Evolutionary conservation across 2,113 vertebrate genomes (phyloP).

Genomic region (Gopherus evgoodei): DNA sequence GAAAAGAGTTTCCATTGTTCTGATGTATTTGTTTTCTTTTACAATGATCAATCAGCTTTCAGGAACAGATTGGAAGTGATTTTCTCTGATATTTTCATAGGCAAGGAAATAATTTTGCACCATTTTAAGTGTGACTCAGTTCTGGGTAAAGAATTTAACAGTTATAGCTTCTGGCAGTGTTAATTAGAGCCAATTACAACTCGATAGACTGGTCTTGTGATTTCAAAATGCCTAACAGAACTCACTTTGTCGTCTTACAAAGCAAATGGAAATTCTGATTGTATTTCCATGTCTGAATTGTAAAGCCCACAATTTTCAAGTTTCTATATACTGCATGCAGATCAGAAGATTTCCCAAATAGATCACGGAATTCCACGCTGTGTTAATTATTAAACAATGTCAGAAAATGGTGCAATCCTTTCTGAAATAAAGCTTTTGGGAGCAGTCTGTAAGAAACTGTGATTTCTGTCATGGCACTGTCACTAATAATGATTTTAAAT

Average conservation of each 20-base stretch:
- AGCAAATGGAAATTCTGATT: slow-evolving; percentile 40
- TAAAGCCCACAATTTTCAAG: not conserved
- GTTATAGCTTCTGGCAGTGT: slow-evolving; percentile 65
- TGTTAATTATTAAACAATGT: not conserved
- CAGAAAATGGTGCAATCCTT: not conserved
- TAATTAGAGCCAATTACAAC: slow-evolving; percentile 65
- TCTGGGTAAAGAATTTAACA: slow-evolving; percentile 68
- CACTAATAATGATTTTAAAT: not conserved
- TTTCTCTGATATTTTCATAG: slow-evolving; percentile 46
- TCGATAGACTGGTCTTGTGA: slow-evolving; percentile 66
- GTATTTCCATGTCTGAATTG: slow-evolving; percentile 31
- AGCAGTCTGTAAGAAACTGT: not conserved
- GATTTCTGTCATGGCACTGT: not conserved
- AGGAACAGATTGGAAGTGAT: slow-evolving; percentile 18
- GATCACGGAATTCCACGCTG: not conserved
- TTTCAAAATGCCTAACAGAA: slow-evolving; percentile 61
- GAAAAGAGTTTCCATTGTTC: not conserved
- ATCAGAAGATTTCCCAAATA: slow-evolving; percentile 20
- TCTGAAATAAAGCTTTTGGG: slow-evolving; percentile 11
- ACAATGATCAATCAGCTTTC: not conserved
- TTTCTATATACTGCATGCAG: slow-evolving; percentile 24
- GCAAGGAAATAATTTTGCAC: slow-evolving; percentile 35
- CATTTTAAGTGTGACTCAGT: slow-evolving; percentile 56
- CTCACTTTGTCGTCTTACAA: slow-evolving; percentile 63
- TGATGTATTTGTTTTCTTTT: not conserved